These are phyloP conservation scores for Porites evermanni DNA, from an alignment of 92 coral and sea anemone genomes.

Conservation along the genomic window DNA sequence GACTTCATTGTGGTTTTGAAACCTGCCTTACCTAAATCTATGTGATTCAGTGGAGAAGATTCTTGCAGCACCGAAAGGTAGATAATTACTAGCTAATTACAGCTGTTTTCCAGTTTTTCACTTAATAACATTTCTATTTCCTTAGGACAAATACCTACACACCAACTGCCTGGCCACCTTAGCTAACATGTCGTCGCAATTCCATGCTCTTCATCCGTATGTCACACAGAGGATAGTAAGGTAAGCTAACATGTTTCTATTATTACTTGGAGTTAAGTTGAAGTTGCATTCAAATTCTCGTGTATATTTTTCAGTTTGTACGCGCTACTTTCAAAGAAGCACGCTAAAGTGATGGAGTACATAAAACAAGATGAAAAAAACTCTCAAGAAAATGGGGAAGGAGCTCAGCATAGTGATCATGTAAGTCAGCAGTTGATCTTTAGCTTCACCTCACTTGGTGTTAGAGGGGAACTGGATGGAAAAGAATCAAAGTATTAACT, in stretches of 20 bases:
- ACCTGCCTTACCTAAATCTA: too few species aligned
- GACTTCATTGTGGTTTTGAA: too few species aligned
- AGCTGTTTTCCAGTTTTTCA: too few species aligned
- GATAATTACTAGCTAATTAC: too few species aligned
- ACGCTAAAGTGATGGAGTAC: slow-evolving; percentile 89
- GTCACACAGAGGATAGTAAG: slow-evolving; percentile 98
- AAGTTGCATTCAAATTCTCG: background rate
- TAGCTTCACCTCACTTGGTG: too few species aligned
- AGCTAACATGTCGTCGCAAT: slow-evolving; percentile 99
- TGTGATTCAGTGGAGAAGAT: too few species aligned
- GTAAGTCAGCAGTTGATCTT: slow-evolving; percentile 26
- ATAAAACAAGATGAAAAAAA: slow-evolving; percentile 78
- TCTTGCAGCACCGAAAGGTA: too few species aligned
- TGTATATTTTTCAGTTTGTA: slow-evolving; percentile 68
- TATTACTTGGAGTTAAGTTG: background rate
- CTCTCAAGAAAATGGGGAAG: slow-evolving; percentile 32
- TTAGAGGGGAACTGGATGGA: too few species aligned
- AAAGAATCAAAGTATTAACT: too few species aligned
- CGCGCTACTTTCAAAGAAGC: slow-evolving; percentile 94
- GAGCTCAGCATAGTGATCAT: slow-evolving; percentile 47
- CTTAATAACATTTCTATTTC: background rate
- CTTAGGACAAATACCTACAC: slow-evolving; percentile 96
- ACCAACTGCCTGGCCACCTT: slow-evolving; percentile 98
- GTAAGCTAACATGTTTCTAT: slow-evolving; percentile 36
- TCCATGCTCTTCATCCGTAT: slow-evolving; percentile 98